Evolutionary conservation across 2,797 vertebrate species (phyloP).

Genomic region (Ataeniobius toweri): DNA sequence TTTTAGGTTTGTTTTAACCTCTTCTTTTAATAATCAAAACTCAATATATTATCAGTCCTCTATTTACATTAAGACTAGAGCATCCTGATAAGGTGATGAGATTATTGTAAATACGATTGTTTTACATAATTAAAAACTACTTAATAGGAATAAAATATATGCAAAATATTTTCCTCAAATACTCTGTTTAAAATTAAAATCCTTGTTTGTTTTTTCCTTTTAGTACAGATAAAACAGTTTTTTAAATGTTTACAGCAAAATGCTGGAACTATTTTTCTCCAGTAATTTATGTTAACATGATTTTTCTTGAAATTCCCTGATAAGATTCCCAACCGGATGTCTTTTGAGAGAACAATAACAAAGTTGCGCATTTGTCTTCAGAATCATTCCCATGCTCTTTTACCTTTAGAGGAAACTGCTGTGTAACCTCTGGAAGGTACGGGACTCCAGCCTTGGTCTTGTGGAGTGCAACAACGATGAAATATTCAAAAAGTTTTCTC

Average conservation of each 20-base stretch:
- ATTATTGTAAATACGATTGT: background rate
- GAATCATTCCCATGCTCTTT: background rate
- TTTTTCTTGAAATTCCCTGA: background rate
- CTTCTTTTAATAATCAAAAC: background rate
- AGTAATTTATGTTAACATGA: background rate
- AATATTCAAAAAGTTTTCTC: conserved; percentile 96
- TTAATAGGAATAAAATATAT: background rate
- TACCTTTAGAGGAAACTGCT: conserved; percentile 98
- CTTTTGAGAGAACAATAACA: background rate
- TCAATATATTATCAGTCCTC: too few relatives aligned
- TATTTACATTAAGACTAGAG: too few relatives aligned
- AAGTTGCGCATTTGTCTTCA: background rate
- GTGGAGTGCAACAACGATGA: conserved; percentile 95
- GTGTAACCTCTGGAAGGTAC: conserved; percentile 95
- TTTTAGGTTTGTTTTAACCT: background rate
- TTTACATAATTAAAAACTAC: background rate
- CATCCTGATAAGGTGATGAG: too few relatives aligned
- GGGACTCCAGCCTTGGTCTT: conserved; percentile 95
- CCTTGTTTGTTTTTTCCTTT: background rate
- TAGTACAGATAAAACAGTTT: background rate
- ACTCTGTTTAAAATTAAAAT: background rate
- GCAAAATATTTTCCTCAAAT: background rate
- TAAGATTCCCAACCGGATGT: background rate
- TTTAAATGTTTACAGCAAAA: background rate
- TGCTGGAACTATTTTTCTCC: background rate